Evolutionary conservation across 2,797 vertebrate species (phyloP), one percentile per base, ranked within the genome.

Genomic region (Micromesistius poutassou): DNA sequence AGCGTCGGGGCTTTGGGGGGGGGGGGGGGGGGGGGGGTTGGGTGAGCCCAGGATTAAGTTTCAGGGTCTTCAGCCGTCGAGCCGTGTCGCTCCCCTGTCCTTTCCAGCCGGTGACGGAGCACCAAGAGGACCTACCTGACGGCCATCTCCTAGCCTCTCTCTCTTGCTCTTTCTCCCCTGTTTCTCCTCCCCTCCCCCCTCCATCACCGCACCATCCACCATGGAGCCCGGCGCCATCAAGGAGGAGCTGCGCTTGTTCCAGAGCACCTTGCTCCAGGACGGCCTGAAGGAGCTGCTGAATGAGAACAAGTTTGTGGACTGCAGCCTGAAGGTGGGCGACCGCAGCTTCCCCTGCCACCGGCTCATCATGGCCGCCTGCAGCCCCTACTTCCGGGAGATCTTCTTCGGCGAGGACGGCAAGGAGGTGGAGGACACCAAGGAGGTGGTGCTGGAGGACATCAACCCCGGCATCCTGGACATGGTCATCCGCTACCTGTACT

Each of bases 281-380:
- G 98, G 98, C 79, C 93, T 99, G 78, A 98, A 97, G 90, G 97
- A 98, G 87, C 96, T 99, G 85, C 94, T 99, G 4, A 97, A 98
- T 70, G 97, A 99, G 92, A 98, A 98, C 92, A 98, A 97, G 89
- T 99, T 99, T 89, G 93, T 99, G 89, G 98, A 99, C 91, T 99
- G 98, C 88, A 96, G 95, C 79, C 92, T 99, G 62, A 98, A 99
- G 93, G 97, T 98, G 36, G 97, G 96, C 14, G 96, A 98, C 91
- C 96, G 94, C 88, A 96, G 94, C 89, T 93, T 99, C 78, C 97
- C 98, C 30, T 99, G 98, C 91, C 98, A 99, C 87, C 95, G 97
- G 82, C 89, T 99, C 79, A 98, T 99, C 92, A 93, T 99, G 90
- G 97, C 98, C 0, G 98, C 98, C 72, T 99, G 98, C 85, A 99